These are phyloP conservation scores for Phyllotreta striolata DNA, from an alignment of 2,888 invertebrate genomes.

Conservation along the genomic window DNA sequence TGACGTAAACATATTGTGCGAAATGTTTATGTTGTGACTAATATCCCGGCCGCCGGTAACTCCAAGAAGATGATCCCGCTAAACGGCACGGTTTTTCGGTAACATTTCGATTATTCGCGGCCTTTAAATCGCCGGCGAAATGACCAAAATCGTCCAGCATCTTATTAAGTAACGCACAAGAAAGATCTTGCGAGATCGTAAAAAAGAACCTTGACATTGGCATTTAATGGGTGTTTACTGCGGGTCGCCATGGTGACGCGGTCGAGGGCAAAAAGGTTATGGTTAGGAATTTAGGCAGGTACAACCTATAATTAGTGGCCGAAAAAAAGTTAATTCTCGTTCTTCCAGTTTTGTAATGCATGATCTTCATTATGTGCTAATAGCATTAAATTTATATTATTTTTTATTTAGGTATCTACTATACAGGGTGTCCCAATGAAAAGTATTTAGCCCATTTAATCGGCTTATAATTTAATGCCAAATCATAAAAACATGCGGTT, in stretches of 20 bases:
- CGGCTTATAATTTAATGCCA: too few relatives aligned
- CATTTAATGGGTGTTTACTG: slow-evolving; percentile 23
- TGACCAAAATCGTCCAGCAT: not conserved
- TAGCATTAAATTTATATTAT: too few relatives aligned
- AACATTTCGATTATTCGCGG: not conserved
- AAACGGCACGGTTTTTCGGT: slow-evolving; percentile 8
- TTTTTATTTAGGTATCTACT: too few relatives aligned
- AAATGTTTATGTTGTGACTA: slow-evolving; percentile 25
- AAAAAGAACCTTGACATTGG: slow-evolving; percentile 13
- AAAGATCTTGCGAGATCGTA: not conserved
- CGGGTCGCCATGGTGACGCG: slow-evolving; percentile 26
- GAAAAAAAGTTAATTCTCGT: too few relatives aligned
- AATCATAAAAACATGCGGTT: too few relatives aligned
- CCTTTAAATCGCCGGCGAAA: not conserved
- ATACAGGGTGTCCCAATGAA: too few relatives aligned
- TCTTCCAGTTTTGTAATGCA: too few relatives aligned
- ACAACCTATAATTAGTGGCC: too few relatives aligned
- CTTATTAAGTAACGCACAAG: not conserved
- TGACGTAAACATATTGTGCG: slow-evolving; percentile 29
- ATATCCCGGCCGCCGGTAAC: slow-evolving; percentile 12
- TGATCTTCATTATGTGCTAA: too few relatives aligned
- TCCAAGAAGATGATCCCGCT: slow-evolving; percentile 10
- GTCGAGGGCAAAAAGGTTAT: slow-evolving; percentile 9
- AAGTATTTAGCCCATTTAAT: too few relatives aligned
- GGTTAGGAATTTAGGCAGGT: not conserved